Evolutionary conservation across 2,888 invertebrate genomes (phyloP), one percentile per base, ranked within the genome.

Genomic region (Onthophagus sagittarius): DNA sequence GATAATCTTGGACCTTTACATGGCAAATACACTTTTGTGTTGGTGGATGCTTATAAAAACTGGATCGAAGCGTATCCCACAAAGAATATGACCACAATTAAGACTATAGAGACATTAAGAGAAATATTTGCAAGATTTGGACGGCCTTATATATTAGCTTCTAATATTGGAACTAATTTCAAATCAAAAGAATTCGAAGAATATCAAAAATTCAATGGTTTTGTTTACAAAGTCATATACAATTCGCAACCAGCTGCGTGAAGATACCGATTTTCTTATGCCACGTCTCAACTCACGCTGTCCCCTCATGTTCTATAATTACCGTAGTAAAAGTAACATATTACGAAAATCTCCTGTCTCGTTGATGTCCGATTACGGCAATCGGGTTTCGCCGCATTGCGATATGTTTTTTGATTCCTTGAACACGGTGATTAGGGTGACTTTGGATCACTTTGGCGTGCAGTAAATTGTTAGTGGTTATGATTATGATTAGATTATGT

Each of bases 111-210:
- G 11, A 67, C 69, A 14, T 7, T 74, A 32, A 31, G 71, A n/a
- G 72, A 75, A 32, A 74, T 73, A 74, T 77, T 75, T 70, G 64
- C 72, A 23, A 15, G 74, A 63, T 79, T 77, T 72, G 78, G 79
- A 15, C 14, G 78, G 14, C 77, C 78, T 13, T 62, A 71, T 6
- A 75, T 69, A 9, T n/a, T 78, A 5, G 78, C 77, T 1, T 73
- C 75, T 9, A 77, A 80, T 72, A 79, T 79, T 71, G 76, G 76
- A 39, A 62, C 74, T 5, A 76, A 78, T 70, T 79, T 80, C 73
- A 75, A 64, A 39, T 78, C 77, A 2, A 5, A 13, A 5, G 76
- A 78, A 75, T 77, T 79, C 63, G 31, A 78, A 73, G 13, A 39
- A 11, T 79, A 77, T 73, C 63, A 72, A 75, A 75, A 71, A 63